Base-by-base conservation (phyloP, 1,140 invertebrate genomes). In the Chrysopa pallens region DNA sequence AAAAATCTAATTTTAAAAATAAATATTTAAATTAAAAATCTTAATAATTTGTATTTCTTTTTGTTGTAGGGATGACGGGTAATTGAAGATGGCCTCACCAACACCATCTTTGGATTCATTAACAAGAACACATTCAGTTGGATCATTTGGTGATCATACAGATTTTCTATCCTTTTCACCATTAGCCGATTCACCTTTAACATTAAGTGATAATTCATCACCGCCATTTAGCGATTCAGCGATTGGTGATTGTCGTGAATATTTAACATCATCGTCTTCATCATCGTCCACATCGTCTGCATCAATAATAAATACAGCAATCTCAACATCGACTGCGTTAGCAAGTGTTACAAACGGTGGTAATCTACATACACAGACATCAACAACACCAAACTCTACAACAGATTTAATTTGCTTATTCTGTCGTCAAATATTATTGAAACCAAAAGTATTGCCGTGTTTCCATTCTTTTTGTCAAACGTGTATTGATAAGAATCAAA, bases 61-160 rank as follows among this genome's bases (percentile, higher is more conserved):
- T 49, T 54, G 51, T 70, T 67, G 12, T 65, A 73, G 72, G 72
- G 66, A 74, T 74, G 72, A 70, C 67, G 69, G 70, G 69, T 70
- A 71, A 73, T 62, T 76, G 72, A 76, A 75, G 63, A 78, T 79
- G 75, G 76, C 77, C 65, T 84, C 80, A 59, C 80, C 80, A 59
- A 88, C 86, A 69, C 83, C 84, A 61, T 89, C 85, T 64, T 69
- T 88, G 69, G 84, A 89, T 74, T 88, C 84, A 67, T 69, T 84
- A 66, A 75, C 75, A 58, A 82, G 84, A 75, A 81, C 81, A 63
- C 85, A 83, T 70, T 86, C 84, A 58, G 78, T 87, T 65, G 82
- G 82, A 71, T 87, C 84, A 53, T 74, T 76, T 48, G 69, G 77
- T 52, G 80, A 83, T 60, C 71, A 73, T 64, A 68, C 69, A 62